Base-by-base conservation (phyloP, 2,888 invertebrate genomes). In the Hemithea aestivaria region DNA sequence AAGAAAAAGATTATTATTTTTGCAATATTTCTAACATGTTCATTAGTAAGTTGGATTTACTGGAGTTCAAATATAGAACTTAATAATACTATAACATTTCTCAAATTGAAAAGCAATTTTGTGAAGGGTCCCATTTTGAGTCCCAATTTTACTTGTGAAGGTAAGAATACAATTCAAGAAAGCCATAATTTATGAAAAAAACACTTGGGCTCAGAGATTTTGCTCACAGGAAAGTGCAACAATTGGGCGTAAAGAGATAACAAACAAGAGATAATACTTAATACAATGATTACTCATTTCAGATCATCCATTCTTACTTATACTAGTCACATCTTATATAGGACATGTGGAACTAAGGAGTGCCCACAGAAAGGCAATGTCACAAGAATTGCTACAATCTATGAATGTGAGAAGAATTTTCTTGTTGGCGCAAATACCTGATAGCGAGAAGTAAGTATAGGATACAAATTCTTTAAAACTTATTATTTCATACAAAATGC, bases 321-420 rank as follows among this genome's bases (percentile, higher is more conserved):
- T 92, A 34, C 84, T 95, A 38, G 90, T 95, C 11, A 94, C 94
- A 7, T 95, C 94, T 0, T 93, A 93, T 73, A 92, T 91, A 9
- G 93, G 92, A 0, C 91, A 95, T 70, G 88, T 91, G 20, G 90
- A 91, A 53, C 69, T 91, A 21, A 87, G 95, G 45, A 91, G 91
- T 62, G 91, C 92, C 0, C 91, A 94, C 58, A 88, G 95, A 30
- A 82, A 89, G 55, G 90, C 93, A 0, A 91, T 93, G 69, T 75
- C 92, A 0, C 65, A 68, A 21, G 75, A 84, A 10, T 87, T 90
- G 51, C 76, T 95, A 7, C 64, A 72, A 24, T 73, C 87, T 46
- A 74, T 93, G 45, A 90, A 91, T 44, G 69, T 91, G 22, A 81
- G 85, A 38, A 81, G 94, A 58, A 78, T 94, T 25, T 95, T 95